Evolutionary conservation across 2,797 vertebrate genomes (phyloP).

Genomic region (Novumbra hubbsi): DNA sequence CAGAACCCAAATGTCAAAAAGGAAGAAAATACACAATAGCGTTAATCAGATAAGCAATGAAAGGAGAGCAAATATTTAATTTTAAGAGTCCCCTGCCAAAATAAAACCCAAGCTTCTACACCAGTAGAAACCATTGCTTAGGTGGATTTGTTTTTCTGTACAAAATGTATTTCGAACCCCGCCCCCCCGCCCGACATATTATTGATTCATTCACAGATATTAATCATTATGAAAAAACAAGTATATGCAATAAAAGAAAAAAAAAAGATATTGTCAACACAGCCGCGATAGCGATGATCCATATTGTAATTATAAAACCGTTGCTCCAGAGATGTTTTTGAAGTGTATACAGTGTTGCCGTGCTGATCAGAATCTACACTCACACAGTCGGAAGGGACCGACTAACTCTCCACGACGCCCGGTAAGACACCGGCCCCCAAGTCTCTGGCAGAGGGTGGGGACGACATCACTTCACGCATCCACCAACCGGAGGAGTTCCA

Average conservation of each 20-base stretch:
- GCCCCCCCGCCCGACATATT: constrained; percentile 25
- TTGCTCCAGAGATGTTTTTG: constrained; percentile 53
- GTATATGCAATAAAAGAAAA: constrained; percentile 3
- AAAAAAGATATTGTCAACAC: constrained; percentile 28
- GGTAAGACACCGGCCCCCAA: constrained; percentile 3
- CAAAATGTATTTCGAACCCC: constrained; percentile 54
- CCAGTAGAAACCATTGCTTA: constrained; percentile 49
- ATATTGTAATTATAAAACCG: constrained; percentile 48
- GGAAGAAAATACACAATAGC: constrained; percentile 36
- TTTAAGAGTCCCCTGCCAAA: constrained; percentile 32
- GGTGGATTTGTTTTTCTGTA: constrained; percentile 5
- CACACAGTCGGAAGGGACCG: constrained; percentile 39
- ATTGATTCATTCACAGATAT: constrained; percentile 40
- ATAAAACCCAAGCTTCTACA: constrained; percentile 46
- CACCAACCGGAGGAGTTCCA: constrained; percentile 60
- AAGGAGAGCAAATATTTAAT: not conserved
- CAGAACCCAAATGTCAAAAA: constrained; percentile 55
- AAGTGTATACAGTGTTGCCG: constrained; percentile 53
- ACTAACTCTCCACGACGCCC: not conserved
- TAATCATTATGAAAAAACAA: constrained; percentile 27
- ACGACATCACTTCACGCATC: constrained; percentile 61
- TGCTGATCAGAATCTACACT: constrained; percentile 53
- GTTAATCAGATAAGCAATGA: constrained; percentile 25
- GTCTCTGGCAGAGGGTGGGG: constrained; percentile 44
- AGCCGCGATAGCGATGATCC: constrained; percentile 44